Evolutionary conservation across 23 tunicate genomes (phyloP).

Genomic region (Oikopleura dioica): DNA sequence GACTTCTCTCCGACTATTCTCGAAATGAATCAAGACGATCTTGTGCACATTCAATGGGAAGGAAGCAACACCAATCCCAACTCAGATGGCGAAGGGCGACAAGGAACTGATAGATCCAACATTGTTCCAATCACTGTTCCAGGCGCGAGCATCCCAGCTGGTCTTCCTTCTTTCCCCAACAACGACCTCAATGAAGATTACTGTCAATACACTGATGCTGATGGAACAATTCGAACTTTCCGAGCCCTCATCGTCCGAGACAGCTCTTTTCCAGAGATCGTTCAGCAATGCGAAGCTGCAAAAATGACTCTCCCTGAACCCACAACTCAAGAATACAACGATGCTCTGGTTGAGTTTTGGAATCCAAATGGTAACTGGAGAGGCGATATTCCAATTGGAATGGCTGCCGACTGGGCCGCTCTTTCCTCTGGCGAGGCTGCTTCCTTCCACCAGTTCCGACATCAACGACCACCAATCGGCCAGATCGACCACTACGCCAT

Average conservation of each 20-base stretch:
- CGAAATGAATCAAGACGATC: constrained; percentile 15
- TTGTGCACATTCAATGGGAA: constrained; percentile 76
- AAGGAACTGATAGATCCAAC: constrained; percentile 48
- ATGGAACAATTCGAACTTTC: background rate
- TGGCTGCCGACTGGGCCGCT: too few species aligned
- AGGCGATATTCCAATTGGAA: too few species aligned
- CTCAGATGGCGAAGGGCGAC: constrained; percentile 60
- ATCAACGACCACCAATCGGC: too few species aligned
- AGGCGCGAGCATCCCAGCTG: constrained; percentile 30
- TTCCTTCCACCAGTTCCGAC: too few species aligned
- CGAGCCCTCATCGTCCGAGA: too few species aligned
- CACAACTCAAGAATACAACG: background rate
- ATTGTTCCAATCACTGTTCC: constrained; percentile 24
- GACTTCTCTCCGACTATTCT: constrained; percentile 44
- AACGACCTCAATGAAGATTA: background rate
- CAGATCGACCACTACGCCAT: too few species aligned
- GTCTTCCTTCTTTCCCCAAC: background rate
- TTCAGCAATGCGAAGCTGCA: background rate
- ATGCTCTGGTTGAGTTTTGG: background rate
- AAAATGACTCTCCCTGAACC: background rate
- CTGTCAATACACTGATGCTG: background rate
- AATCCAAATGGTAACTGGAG: background rate
- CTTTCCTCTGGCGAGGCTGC: too few species aligned
- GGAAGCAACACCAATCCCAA: constrained; percentile 75
- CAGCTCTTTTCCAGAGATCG: too few species aligned